Base-by-base conservation (phyloP, 2,113 vertebrate species). In the Urocitellus parryii region DNA sequence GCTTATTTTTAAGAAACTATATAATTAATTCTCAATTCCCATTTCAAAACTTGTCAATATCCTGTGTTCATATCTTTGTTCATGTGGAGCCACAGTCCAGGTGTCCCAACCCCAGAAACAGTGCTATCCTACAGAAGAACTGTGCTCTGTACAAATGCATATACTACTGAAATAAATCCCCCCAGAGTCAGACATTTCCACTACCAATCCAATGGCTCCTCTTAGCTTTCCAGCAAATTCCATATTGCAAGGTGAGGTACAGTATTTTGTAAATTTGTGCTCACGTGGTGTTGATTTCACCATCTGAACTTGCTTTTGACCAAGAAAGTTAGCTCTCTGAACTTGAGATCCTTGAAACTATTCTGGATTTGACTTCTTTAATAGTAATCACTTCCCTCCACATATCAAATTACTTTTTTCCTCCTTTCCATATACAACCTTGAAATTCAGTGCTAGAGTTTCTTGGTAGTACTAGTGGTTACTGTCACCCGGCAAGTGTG, bases 221-320 rank as follows among this genome's bases (percentile, higher is more conserved):
- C 42, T 72, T n/a, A 25, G 61, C 53, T 91, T 73, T 56, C n/a
- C 22, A n/a, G 42, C 22, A n/a, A 72, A 67, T 42, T 72, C 63
- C 3, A 0, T 10, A 34, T 5, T 51, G 63, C 8, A 73, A 1
- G 12, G 29, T 17, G 12, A 16, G 5, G 7, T 18, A 67, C 10
- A 17, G 1, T 53, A 68, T 48, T 68, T n/a, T 22, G n/a, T 61
- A 65, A 70, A 42, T 42, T 39, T 78, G 17, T 20, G n/a, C 45
- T 61, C 48, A 82, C 11, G 14, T 3, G 48, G 34, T 67, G 11
- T 65, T 76, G 11, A 78, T 82, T 86, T 96, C 45, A 94, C 18
- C 68, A 39, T 70, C 42, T 89, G 58, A 74, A 83, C 25, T 94
- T 70, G 22, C 27, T 93, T 90, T 94, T 78, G 25, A 87, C 24